Conservation (phyloP, 2,888 invertebrate genomes). For the Meiosimyza platycephala region DNA sequence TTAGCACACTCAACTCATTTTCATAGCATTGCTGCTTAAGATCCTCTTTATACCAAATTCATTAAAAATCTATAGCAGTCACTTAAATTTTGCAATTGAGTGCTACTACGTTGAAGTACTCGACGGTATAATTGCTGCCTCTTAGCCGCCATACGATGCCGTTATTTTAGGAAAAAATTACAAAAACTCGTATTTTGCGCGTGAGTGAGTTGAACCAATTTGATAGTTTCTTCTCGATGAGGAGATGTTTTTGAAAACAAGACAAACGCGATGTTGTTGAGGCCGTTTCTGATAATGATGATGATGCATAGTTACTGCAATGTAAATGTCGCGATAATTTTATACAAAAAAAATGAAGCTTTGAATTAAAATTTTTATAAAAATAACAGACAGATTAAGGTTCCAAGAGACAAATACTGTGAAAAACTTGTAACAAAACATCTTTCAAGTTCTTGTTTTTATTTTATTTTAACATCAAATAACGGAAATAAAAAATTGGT, state of each 20-base stretch:
- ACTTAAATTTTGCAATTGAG: conserved; percentile 23
- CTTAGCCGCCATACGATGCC: conserved; percentile 50
- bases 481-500: no score
- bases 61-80: conserved; percentile 14
- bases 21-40: no score
- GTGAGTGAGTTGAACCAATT: conserved; percentile 35
- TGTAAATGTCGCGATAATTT: no score
- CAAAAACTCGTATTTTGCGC: conserved; percentile 54
- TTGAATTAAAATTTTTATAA: no score
- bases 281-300: neutral
- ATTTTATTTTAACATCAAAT: no score
- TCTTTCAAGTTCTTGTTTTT: no score
- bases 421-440: neutral
- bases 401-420: neutral
- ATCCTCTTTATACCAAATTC: no score
- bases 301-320: conserved; percentile 7
- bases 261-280: conserved; percentile 28
- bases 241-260: conserved; percentile 12
- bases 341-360: no score
- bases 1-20: no score
- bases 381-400: no score
- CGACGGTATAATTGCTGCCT: conserved; percentile 24
- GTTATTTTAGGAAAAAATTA: conserved; percentile 54
- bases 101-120: conserved; percentile 37
- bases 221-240: conserved; percentile 39